Evolutionary conservation across 2,888 invertebrate species (phyloP).

Genomic region (Spisula solida): DNA sequence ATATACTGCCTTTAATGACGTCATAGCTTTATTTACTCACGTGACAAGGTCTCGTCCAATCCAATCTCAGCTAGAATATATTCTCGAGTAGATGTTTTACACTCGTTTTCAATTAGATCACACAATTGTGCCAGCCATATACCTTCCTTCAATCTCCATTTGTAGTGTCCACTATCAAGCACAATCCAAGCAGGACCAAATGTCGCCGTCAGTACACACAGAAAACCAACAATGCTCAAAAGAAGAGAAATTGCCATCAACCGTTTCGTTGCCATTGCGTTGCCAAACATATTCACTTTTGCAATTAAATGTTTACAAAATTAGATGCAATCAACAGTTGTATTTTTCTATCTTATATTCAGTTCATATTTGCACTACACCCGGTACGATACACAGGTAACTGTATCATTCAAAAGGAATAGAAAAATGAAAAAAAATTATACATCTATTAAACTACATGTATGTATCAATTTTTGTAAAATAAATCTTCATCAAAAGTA

Average conservation of each 20-base stretch:
- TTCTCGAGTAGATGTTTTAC: slow-evolving; percentile 7
- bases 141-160: slow-evolving; percentile 25
- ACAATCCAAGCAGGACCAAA: slow-evolving; percentile 31
- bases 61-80: neutral
- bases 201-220: neutral
- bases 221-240: slow-evolving; percentile 1
- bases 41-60: neutral
- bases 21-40: neutral
- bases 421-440: too few species aligned
- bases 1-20: too few species aligned
- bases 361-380: too few species aligned
- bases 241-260: neutral
- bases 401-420: too few species aligned
- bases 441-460: too few species aligned
- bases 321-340: too few species aligned
- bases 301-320: too few species aligned
- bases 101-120: neutral
- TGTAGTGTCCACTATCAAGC: neutral
- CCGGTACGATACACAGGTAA: too few species aligned
- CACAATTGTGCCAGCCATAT: slow-evolving; percentile 23
- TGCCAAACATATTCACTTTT: neutral
- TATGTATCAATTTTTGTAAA: too few species aligned
- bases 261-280: slow-evolving; percentile 11
- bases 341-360: too few species aligned
- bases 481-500: too few species aligned